A percentile compares a stretch with the other conserved stretches of the same genome.
Conservation (phyloP, 1,140 invertebrate genomes). For the Tenebrio molitor region DNA sequence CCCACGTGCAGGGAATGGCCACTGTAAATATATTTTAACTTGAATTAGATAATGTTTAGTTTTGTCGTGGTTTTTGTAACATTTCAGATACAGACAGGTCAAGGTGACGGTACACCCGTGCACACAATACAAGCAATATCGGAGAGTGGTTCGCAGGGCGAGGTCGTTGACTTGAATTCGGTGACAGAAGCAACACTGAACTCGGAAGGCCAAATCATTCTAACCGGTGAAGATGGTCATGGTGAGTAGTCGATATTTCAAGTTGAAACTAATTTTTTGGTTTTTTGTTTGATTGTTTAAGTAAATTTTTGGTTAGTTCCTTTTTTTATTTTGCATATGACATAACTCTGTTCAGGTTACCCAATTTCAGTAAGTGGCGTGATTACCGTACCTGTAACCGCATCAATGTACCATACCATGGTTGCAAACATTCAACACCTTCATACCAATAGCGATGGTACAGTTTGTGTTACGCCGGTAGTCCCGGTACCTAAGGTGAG, state of each 20-base stretch:
- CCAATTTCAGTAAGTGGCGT: constrained; percentile 90
- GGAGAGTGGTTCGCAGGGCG: constrained; percentile 75
- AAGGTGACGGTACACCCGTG: constrained; percentile 80
- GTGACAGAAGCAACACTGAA: constrained; percentile 89
- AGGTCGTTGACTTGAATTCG: constrained; percentile 88
- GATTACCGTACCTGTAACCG: constrained; percentile 94
- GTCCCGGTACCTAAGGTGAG: constrained; percentile 81
- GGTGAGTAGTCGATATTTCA: constrained; percentile 70
- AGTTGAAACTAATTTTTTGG: background rate
- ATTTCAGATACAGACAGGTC: constrained; percentile 80
- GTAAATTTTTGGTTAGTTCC: constrained; percentile 10
- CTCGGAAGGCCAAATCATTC: constrained; percentile 94
- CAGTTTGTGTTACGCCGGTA: constrained; percentile 84
- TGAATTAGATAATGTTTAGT: too few species aligned
- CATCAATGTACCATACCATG: constrained; percentile 97
- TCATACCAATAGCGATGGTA: constrained; percentile 80
- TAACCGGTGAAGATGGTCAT: constrained; percentile 94
- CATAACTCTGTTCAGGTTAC: constrained; percentile 52
- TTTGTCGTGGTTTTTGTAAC: constrained; percentile 19
- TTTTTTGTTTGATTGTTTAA: constrained; percentile 12
- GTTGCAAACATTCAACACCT: constrained; percentile 91
- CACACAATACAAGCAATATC: constrained; percentile 85
- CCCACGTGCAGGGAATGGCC: constrained; percentile 91
- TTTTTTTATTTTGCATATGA: constrained; percentile 39
- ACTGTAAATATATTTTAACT: constrained; percentile 73